Evolutionary conservation across 2,113 vertebrate species (phyloP), one percentile per base, ranked within the genome.

Genomic region (Oenanthe oenanthe): DNA sequence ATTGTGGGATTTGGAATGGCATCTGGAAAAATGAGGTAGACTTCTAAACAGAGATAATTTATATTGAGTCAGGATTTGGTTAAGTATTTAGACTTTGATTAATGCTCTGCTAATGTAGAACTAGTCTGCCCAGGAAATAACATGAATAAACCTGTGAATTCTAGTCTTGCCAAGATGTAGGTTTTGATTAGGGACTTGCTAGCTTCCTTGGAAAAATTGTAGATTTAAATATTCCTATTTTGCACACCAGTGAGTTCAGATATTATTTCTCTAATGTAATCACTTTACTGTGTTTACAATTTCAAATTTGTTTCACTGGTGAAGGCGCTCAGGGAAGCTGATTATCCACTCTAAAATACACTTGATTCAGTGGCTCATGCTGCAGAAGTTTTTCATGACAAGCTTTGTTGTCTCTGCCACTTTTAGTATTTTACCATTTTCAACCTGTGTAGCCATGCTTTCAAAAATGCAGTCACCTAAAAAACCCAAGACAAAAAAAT

Each of bases 111-210:
- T 94, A 73, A 80, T 47, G 60, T 34, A 90, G 75, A 94, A 74
- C 93, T 87, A 34, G 70, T 68, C 73, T 86, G 53, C 57, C 70
- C 1, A 10, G 53, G 54, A 95, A 93, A 40, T 75, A 79, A 47
- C 71, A 17, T 38, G 72, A 93, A 67, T 71, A 95, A 93, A 92
- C 63, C 31, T 77, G 60, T 40, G 43, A 93, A 70, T 76, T 62
- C 51, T 50, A 1, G 62, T 94, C 58, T 91, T 89, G 36, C 58
- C 71, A 71, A 51, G 40, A 42, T 77, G 25, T 40, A 56, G 42
- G 71, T 82, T 96, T 91, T 96, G 70, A 88, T 83, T 36, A 62
- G 56, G 54, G n/a, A 47, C 58, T 79, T 71, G 18, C 50, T 85
- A 54, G 3, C 58, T 85, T 87, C 81, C 77, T 89, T 85, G 81